Conservation (phyloP, 2,797 vertebrate species). For the Sphaeramia orbicularis region DNA sequence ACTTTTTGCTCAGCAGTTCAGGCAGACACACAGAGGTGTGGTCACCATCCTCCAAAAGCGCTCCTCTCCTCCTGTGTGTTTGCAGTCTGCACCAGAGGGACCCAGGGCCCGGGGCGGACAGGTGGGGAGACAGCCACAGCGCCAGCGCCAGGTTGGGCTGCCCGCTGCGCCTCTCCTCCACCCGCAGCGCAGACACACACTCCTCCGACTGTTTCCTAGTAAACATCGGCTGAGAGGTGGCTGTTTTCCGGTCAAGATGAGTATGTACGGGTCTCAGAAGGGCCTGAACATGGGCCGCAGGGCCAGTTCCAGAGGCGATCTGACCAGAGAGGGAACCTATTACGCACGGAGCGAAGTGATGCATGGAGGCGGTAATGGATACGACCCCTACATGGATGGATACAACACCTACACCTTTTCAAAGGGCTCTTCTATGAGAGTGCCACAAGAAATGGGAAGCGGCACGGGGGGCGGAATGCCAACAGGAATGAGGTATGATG, state of each 20-base stretch:
- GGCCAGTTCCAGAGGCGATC: slow-evolving; percentile 63
- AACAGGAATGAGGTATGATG: slow-evolving; percentile 56
- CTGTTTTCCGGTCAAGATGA: slow-evolving; percentile 59
- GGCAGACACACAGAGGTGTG: slow-evolving; percentile 65
- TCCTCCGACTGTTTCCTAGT: background rate
- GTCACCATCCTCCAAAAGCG: slow-evolving; percentile 52
- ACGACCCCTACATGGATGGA: slow-evolving; percentile 61
- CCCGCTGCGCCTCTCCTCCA: background rate
- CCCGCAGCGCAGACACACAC: background rate
- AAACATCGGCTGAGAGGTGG: background rate
- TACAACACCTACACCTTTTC: slow-evolving; percentile 46
- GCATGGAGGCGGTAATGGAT: slow-evolving; percentile 73
- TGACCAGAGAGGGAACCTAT: slow-evolving; percentile 24
- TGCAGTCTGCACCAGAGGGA: slow-evolving; percentile 45
- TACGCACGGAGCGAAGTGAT: slow-evolving; percentile 69
- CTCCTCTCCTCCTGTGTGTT: background rate
- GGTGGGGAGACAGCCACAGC: slow-evolving; percentile 19
- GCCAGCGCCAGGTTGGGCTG: background rate
- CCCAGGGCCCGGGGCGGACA: background rate
- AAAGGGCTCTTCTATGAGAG: slow-evolving; percentile 29
- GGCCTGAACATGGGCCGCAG: slow-evolving; percentile 46
- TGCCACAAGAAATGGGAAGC: slow-evolving; percentile 9
- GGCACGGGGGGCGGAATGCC: slow-evolving; percentile 1
- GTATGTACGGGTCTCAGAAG: slow-evolving; percentile 68
- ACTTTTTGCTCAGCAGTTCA: slow-evolving; percentile 30